Conservation (phyloP, 2,113 vertebrate genomes). For the Cromileptes altivelis region DNA sequence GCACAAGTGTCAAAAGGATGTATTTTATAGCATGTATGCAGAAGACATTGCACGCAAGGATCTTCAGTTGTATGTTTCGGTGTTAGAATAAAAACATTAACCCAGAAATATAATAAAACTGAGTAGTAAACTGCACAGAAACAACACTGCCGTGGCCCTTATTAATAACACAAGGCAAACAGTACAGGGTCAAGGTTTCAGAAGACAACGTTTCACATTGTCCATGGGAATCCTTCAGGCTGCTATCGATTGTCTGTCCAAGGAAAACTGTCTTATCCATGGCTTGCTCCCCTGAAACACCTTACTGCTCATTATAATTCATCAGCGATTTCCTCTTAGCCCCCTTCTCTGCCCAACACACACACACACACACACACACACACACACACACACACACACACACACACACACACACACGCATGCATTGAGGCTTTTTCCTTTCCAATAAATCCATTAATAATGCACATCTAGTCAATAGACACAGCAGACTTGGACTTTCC, state of each 20-base stretch:
- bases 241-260: constrained; percentile 73
- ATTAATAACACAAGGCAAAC: constrained; percentile 71
- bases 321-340: constrained; percentile 78
- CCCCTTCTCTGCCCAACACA: constrained; percentile 24
- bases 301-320: constrained; percentile 81
- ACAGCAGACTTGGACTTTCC: constrained; percentile 28
- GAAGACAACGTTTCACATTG: constrained; percentile 66
- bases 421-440: constrained; percentile 58
- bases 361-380: constrained; percentile 31
- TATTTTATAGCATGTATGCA: background rate
- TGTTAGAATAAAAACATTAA: background rate
- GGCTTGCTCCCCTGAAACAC: constrained; percentile 74
- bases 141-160: constrained; percentile 53
- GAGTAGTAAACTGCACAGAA: constrained; percentile 34
- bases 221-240: constrained; percentile 75
- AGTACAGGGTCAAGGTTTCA: constrained; percentile 72
- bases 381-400: constrained; percentile 47
- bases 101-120: background rate
- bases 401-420: constrained; percentile 42
- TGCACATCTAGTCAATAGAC: constrained; percentile 77
- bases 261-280: constrained; percentile 66
- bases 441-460: constrained; percentile 84
- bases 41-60: background rate
- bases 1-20: background rate
- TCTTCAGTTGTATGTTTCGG: background rate